phyloP scores from a whole-genome alignment of 1,140 invertebrate genomes.

The Condylostylus longicornis region DNA sequence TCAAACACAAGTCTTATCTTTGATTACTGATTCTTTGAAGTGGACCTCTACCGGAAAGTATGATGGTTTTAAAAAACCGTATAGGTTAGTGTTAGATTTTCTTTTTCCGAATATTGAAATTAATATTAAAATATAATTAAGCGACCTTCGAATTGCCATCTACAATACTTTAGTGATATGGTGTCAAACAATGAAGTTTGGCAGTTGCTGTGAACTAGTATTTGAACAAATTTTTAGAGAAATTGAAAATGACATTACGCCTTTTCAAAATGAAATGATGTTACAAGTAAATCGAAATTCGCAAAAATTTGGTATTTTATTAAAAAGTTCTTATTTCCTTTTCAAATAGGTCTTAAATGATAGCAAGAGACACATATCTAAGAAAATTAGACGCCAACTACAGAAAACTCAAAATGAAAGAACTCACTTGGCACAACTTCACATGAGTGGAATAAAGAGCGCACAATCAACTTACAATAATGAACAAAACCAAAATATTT shows the following conservation, averaged over 20 bases:
- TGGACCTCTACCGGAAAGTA: slow-evolving; percentile 3
- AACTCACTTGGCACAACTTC: slow-evolving; percentile 6
- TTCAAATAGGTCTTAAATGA: slow-evolving; percentile 7
- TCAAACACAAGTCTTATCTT: background rate
- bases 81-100: background rate
- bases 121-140: background rate
- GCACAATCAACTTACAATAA: slow-evolving; percentile 1
- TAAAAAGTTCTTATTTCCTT: background rate
- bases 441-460: slow-evolving; percentile 3
- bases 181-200: slow-evolving; percentile 6
- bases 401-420: slow-evolving; percentile 7
- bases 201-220: slow-evolving; percentile 5
- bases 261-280: slow-evolving; percentile 8
- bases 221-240: slow-evolving; percentile 6
- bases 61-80: slow-evolving; percentile 1
- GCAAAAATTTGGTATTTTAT: background rate
- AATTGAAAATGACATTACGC: slow-evolving; percentile 7
- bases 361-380: slow-evolving; percentile 7
- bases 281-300: slow-evolving; percentile 6
- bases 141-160: background rate
- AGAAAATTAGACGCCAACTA: slow-evolving; percentile 7
- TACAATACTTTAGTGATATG: slow-evolving; percentile 5
- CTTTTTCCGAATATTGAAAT: background rate
- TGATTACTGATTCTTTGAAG: slow-evolving; percentile 5
- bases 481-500: slow-evolving; percentile 4